These are phyloP conservation scores for Ptychobarbus kaznakovi DNA, from an alignment of 2,797 vertebrate genomes.

Conservation along the genomic window DNA sequence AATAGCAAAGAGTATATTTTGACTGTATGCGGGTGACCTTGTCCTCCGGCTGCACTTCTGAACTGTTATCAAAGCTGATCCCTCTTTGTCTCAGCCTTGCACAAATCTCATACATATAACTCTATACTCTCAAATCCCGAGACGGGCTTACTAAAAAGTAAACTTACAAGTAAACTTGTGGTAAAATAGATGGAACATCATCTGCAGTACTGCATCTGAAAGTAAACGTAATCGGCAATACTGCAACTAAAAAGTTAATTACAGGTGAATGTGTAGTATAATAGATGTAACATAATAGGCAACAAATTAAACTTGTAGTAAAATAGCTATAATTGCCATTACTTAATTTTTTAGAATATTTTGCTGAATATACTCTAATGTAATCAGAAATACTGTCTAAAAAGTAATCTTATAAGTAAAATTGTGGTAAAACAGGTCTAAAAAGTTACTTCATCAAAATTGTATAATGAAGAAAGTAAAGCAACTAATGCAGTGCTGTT, in stretches of 20 bases:
- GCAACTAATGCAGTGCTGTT: not conserved
- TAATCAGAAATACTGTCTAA: not conserved
- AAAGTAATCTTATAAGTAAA: not conserved
- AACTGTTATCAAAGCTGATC: slow-evolving; percentile 40
- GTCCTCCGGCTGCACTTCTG: slow-evolving; percentile 52
- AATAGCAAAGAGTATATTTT: slow-evolving; percentile 49
- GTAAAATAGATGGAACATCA: not conserved
- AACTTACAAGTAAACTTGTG: not conserved
- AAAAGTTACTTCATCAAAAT: not conserved
- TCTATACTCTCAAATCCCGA: not conserved
- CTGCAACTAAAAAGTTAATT: not conserved
- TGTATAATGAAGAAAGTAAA: not conserved
- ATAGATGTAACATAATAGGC: not conserved
- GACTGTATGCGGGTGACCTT: slow-evolving; percentile 55
- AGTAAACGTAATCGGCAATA: not conserved
- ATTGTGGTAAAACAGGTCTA: not conserved
- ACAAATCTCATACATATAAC: not conserved
- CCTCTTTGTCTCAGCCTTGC: slow-evolving; percentile 19
- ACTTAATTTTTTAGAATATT: not conserved
- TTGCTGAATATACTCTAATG: not conserved
- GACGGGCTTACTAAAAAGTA: not conserved
- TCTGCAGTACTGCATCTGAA: not conserved
- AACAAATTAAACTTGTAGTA: not conserved
- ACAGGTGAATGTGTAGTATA: not conserved
- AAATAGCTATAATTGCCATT: not conserved